Evolutionary conservation across 2,113 vertebrate genomes (phyloP).

Genomic region (Odocoileus virginianus): DNA sequence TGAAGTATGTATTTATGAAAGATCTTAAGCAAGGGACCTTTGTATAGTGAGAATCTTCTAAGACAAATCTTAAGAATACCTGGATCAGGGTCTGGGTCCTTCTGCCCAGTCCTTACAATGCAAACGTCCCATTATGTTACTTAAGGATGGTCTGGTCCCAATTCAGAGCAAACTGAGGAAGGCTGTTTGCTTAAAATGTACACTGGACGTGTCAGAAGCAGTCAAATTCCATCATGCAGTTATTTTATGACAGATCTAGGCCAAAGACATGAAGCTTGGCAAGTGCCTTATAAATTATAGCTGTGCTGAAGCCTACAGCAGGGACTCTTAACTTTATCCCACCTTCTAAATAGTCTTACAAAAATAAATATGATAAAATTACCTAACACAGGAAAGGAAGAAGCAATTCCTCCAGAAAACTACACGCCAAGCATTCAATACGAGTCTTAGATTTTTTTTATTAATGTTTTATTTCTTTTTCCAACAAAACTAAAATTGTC

Average conservation of each 20-base stretch:
- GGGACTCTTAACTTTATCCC: neutral
- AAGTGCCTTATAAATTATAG: constrained; percentile 56
- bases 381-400: neutral
- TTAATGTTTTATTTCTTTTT: constrained; percentile 48
- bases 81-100: neutral
- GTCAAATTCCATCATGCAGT: constrained; percentile 42
- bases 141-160: constrained; percentile 19
- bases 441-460: neutral
- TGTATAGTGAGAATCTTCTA: neutral
- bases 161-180: constrained; percentile 39
- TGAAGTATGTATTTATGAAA: neutral
- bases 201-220: constrained; percentile 43
- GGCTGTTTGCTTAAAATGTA: constrained; percentile 47
- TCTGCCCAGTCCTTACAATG: neutral
- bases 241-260: constrained; percentile 70
- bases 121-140: constrained; percentile 35
- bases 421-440: neutral
- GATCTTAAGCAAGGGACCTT: neutral
- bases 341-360: constrained; percentile 12
- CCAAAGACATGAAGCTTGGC: constrained; percentile 24
- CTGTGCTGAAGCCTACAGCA: neutral
- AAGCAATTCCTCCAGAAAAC: neutral
- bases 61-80: neutral
- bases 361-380: constrained; percentile 36
- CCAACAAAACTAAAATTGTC: constrained; percentile 1